A percentile compares a stretch with the other conserved stretches of the same genome.
These are phyloP conservation scores for Chelonoidis abingdonii DNA, from an alignment of 2,113 vertebrate genomes.

Conservation along the genomic window DNA sequence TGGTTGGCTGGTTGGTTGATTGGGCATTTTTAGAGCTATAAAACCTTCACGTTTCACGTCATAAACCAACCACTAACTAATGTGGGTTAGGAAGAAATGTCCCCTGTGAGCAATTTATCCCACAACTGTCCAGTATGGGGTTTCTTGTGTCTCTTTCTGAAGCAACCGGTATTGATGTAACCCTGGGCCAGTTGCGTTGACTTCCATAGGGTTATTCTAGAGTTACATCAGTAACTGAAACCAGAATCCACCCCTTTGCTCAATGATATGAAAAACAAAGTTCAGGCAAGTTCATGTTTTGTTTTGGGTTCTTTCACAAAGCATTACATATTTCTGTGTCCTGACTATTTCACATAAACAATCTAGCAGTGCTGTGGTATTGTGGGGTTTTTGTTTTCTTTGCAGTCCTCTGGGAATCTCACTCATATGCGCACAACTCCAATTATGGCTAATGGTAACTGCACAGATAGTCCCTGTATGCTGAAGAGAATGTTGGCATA, in stretches of 20 bases:
- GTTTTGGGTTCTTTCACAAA: background rate
- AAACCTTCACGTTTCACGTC: background rate
- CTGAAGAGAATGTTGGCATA: background rate
- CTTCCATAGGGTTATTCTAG: background rate
- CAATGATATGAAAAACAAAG: background rate
- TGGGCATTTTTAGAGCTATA: background rate
- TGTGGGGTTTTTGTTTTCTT: background rate
- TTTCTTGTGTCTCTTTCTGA: background rate
- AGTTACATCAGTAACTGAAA: background rate
- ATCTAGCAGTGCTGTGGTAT: background rate
- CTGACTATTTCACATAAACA: background rate
- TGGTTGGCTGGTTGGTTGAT: background rate
- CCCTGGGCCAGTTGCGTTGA: background rate
- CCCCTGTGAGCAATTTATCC: background rate
- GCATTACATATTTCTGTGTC: background rate
- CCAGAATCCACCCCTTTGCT: background rate
- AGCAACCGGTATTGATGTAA: background rate
- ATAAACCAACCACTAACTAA: background rate
- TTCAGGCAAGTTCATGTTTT: accelerated
- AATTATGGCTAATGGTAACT: background rate
- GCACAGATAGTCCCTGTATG: background rate
- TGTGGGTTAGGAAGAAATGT: background rate
- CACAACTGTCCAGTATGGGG: too few species aligned
- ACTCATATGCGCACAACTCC: background rate
- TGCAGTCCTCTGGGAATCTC: background rate